Percentiles rank a stretch among this genome's conserved stretches.
phyloP scores from a whole-genome alignment of 2,113 vertebrate genomes.

The Gracilinanus agilis region DNA sequence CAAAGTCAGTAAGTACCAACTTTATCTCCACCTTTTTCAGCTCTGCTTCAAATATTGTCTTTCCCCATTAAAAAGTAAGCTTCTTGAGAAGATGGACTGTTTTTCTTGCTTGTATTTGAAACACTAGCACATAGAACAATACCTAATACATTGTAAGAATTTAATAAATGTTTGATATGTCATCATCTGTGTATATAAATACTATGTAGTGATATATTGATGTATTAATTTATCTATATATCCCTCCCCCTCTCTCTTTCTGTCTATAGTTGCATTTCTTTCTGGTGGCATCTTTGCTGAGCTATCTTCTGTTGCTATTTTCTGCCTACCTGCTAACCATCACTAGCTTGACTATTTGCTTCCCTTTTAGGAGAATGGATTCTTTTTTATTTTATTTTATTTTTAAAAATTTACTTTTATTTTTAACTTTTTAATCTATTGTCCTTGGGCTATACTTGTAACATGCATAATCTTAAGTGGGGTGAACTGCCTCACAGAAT shows the following conservation, averaged over 20 bases:
- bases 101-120: background rate
- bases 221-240: too few relatives aligned
- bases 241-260: too few relatives aligned
- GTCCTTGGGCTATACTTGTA: too few relatives aligned
- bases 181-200: background rate
- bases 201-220: too few relatives aligned
- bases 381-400: too few relatives aligned
- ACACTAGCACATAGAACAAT: background rate
- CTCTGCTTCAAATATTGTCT: background rate
- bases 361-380: too few relatives aligned
- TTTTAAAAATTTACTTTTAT: too few relatives aligned
- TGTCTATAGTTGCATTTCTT: background rate
- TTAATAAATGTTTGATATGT: background rate
- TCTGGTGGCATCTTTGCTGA: background rate
- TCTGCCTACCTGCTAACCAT: background rate
- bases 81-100: background rate
- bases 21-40: background rate
- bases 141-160: background rate
- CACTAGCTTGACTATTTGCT: background rate
- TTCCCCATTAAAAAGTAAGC: background rate
- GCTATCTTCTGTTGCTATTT: background rate
- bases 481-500: too few relatives aligned
- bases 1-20: background rate
- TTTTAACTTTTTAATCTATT: too few relatives aligned
- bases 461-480: too few relatives aligned